phyloP scores from a whole-genome alignment of 1,140 invertebrate species.

The Drosophila subobscura region DNA sequence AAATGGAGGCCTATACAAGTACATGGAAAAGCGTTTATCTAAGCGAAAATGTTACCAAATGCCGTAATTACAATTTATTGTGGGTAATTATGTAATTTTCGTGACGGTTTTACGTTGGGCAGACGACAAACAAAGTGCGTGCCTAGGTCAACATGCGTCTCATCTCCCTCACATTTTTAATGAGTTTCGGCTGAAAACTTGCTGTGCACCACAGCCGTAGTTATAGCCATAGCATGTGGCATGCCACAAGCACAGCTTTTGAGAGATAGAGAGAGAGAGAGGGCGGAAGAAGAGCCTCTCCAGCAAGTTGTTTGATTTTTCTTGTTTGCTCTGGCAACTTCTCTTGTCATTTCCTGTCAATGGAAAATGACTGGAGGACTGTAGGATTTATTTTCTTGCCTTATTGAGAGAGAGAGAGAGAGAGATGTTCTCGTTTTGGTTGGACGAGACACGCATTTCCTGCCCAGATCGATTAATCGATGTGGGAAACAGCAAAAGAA shows the following conservation, averaged over 20 bases:
- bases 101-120: conserved; percentile 38
- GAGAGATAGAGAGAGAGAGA: not conserved
- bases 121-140: conserved; percentile 42
- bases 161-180: conserved; percentile 34
- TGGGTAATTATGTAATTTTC: conserved; percentile 76
- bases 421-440: conserved; percentile 21
- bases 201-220: conserved; percentile 4
- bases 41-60: conserved; percentile 71
- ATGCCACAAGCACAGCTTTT: conserved; percentile 40
- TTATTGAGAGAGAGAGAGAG: not conserved
- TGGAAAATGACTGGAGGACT: conserved; percentile 24
- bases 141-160: conserved; percentile 23
- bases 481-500: conserved; percentile 11
- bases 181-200: conserved; percentile 30
- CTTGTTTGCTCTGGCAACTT: conserved; percentile 44
- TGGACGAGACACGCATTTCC: conserved; percentile 35
- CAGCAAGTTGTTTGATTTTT: conserved; percentile 46
- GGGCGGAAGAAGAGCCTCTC: conserved; percentile 2
- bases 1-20: conserved; percentile 22
- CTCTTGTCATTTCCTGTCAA: conserved; percentile 44
- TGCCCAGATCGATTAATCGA: conserved; percentile 30
- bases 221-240: conserved; percentile 29
- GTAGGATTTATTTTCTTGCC: conserved; percentile 24
- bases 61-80: conserved; percentile 79
- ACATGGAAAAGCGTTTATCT: conserved; percentile 76